A percentile compares a stretch with the other conserved stretches of the same genome.
These are phyloP conservation scores for Cepphus grylle DNA, from an alignment of 2,113 vertebrate species.

Conservation along the genomic window DNA sequence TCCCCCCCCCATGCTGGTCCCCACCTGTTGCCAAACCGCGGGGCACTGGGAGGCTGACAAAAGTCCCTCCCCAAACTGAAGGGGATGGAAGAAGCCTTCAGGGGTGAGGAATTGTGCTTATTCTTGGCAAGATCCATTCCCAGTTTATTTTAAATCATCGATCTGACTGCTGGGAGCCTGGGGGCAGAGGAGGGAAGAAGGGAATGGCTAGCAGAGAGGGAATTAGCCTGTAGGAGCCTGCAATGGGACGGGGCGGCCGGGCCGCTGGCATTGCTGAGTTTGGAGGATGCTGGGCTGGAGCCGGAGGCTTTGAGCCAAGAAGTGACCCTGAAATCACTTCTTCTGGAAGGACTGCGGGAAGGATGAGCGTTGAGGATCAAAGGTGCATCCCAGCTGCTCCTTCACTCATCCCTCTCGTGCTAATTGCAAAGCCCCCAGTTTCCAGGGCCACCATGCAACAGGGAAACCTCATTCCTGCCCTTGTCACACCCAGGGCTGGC, in stretches of 20 bases:
- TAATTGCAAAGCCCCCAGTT: fast-evolving
- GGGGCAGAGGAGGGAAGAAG: not conserved
- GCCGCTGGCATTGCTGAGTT: not conserved
- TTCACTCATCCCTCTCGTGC: fast-evolving
- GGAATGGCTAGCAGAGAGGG: not conserved
- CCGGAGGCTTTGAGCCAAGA: not conserved
- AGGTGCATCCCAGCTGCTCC: not conserved
- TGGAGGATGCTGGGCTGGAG: not conserved
- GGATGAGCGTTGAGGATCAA: not conserved
- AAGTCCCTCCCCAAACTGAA: not conserved
- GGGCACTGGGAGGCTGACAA: not conserved
- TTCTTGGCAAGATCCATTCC: not conserved
- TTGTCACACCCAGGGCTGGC: not conserved
- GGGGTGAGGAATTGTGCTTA: not conserved
- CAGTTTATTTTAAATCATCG: not conserved
- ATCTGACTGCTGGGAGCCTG: not conserved
- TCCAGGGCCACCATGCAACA: not conserved
- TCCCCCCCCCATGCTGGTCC: not conserved
- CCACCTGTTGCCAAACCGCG: fast-evolving
- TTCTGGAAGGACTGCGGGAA: not conserved
- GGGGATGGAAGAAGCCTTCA: not conserved
- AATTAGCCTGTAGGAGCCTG: not conserved
- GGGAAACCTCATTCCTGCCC: not conserved
- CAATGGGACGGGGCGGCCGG: fast-evolving
- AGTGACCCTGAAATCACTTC: not conserved